A percentile compares a stretch with the other conserved stretches of the same genome.
Evolutionary conservation across 2,113 vertebrate genomes (phyloP).

Genomic region (Machaerirhynchus nigripectus): DNA sequence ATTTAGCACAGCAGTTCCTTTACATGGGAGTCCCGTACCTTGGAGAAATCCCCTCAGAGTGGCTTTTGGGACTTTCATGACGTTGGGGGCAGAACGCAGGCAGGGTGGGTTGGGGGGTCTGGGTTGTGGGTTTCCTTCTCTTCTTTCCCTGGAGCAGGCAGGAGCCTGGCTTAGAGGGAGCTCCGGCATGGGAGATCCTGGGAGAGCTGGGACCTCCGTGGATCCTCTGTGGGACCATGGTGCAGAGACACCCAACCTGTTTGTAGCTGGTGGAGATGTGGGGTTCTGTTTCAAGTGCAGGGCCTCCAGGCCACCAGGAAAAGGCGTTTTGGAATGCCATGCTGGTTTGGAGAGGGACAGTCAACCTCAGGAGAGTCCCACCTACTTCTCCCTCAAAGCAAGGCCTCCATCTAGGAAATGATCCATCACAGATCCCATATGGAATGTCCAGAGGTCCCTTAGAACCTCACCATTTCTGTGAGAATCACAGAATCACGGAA

Average conservation of each 20-base stretch:
- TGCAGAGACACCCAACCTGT: not conserved
- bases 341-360: not conserved
- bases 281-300: not conserved
- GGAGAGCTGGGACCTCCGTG: not conserved
- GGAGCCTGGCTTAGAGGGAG: not conserved
- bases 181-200: not conserved
- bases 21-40: fast-evolving
- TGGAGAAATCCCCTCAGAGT: not conserved
- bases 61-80: not conserved
- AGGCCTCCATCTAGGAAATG: not conserved
- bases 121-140: not conserved
- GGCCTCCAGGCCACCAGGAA: not conserved
- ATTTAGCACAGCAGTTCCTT: not conserved
- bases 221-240: fast-evolving
- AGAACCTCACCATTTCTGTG: not conserved
- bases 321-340: not conserved
- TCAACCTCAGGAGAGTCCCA: not conserved
- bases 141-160: not conserved
- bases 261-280: not conserved
- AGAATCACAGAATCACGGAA: not conserved
- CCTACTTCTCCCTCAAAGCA: not conserved
- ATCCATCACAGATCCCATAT: not conserved
- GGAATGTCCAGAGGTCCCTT: not conserved
- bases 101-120: not conserved
- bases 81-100: not conserved